Percentiles rank a stretch among this genome's conserved stretches.
These are phyloP conservation scores for Xenopus borealis DNA, from an alignment of 2,113 vertebrate species.

Conservation along the genomic window DNA sequence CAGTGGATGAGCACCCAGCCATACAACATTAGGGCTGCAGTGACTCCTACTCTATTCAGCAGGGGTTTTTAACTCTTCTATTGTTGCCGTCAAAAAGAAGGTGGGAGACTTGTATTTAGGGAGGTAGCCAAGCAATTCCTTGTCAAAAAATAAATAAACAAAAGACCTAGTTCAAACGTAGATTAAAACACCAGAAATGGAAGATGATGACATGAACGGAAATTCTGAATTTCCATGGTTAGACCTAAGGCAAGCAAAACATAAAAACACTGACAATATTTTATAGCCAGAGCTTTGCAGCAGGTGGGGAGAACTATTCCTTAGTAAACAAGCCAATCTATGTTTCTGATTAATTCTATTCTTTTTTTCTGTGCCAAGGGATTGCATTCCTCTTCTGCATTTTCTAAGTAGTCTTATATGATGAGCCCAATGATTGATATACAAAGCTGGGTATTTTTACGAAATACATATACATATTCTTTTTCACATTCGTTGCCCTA, in stretches of 20 bases:
- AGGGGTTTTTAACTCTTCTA: not conserved
- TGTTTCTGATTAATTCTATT: no score
- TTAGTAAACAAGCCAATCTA: no score
- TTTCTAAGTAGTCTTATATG: not conserved
- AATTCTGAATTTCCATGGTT: no score
- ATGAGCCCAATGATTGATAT: not conserved
- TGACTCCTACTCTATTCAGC: conserved; percentile 23
- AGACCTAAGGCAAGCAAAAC: no score
- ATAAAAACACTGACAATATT: no score
- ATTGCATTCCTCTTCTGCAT: not conserved
- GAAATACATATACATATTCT: not conserved
- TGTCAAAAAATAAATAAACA: no score
- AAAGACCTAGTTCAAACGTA: no score
- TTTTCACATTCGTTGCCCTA: not conserved
- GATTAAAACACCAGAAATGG: no score
- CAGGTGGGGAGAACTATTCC: no score
- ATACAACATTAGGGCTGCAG: conserved; percentile 18
- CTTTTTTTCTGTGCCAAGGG: not conserved
- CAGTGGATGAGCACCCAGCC: conserved; percentile 33
- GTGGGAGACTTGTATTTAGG: not conserved
- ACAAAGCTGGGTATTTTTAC: not conserved
- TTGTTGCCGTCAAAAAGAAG: not conserved
- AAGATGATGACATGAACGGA: no score
- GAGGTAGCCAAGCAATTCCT: no score
- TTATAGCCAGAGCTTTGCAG: no score